Base-by-base conservation (phyloP, 2,113 vertebrate species). In the Aythya baeri region DNA sequence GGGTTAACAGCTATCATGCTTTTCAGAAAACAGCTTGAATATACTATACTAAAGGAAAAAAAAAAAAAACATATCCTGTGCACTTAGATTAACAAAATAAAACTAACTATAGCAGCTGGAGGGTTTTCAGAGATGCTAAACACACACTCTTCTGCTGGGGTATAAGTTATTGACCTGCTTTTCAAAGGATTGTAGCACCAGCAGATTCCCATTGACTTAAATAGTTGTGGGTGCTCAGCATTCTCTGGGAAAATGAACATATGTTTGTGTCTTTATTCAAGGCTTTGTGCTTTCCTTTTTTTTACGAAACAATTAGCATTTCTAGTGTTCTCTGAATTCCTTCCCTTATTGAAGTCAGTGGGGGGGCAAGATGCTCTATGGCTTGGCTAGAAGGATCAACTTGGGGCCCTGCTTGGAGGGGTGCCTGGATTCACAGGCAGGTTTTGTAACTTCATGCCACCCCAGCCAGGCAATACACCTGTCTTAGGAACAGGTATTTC, bases 201-300 rank as follows among this genome's bases (percentile, higher is more conserved):
- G 94, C 92, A 95, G 86, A 91, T 96, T 96, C 92, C 77, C 74
- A 96, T 96, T 95, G 93, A 96, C 83, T 95, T 96, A 95, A 96
- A 94, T 92, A 92, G 90, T 94, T 96, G 88, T 72, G 96, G 92
- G 80, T 95, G 83, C 90, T 96, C 86, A 95, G 90, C 88, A 41
- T 88, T 95, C 90, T 94, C 88, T 92, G 73, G 88, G 86, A 87
- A 87, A 86, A 63, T 85, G 74, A 76, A 41, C 36, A 93, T 70
- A 82, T 73, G 59, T 90, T 92, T 83, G 36, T 90, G 70, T 87
- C 91, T 92, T 84, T 94, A 77, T 85, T 91, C 74, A 91, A 93
- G 94, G 91, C 91, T 92, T 96, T 95, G 80, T 95, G 52, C 63
- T 97, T 88, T 62, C 71, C 18, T 22, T 36, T 73, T 73, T 34